Conservation (phyloP, 2,113 vertebrate genomes). For the Hystrix brachyura region DNA sequence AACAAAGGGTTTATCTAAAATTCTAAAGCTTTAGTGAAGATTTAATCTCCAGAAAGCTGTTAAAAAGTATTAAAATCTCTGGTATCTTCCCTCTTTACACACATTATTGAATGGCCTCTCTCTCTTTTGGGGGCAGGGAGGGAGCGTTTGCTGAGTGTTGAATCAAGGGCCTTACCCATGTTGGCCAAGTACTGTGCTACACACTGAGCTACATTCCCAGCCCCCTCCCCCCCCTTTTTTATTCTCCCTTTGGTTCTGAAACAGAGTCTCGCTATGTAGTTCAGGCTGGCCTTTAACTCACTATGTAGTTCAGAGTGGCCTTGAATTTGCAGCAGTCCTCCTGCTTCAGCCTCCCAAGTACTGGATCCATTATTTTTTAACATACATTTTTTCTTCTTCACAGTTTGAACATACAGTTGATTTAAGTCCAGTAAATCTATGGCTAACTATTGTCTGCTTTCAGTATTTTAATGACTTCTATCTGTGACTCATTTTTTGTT, state of each 20-base stretch:
- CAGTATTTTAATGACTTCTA: background rate
- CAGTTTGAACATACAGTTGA: background rate
- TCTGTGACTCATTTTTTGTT: conserved; percentile 48
- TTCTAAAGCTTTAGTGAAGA: background rate
- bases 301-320: background rate
- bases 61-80: conserved; percentile 16
- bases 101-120: background rate
- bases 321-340: background rate
- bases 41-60: conserved; percentile 28
- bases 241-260: background rate
- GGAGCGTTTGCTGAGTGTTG: background rate
- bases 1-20: conserved; percentile 6
- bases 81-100: background rate
- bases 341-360: background rate
- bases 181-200: background rate
- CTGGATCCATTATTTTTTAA: background rate
- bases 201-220: background rate
- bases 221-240: background rate
- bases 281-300: background rate
- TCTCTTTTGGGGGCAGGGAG: background rate
- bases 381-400: background rate
- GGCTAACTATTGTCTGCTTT: background rate
- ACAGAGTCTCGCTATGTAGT: background rate
- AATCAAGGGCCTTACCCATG: background rate
- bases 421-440: background rate